Percentiles rank a stretch among this genome's conserved stretches.
Conservation (phyloP, 2,113 vertebrate genomes). For the Siniperca chuatsi region DNA sequence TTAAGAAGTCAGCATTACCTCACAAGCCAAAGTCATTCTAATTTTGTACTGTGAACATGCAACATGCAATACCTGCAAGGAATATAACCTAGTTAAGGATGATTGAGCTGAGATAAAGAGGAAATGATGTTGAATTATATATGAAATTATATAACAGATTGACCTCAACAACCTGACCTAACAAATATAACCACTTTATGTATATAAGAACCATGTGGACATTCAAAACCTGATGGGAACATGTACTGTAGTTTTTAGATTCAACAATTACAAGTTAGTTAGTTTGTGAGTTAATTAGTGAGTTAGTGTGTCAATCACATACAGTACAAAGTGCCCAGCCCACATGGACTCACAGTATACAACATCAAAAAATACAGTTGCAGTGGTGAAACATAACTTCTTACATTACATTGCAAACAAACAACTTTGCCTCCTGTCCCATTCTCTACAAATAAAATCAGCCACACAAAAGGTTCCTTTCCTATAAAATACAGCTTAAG, state of each 20-base stretch:
- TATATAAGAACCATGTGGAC: background rate
- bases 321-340: background rate
- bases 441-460: background rate
- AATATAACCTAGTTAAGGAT: background rate
- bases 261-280: background rate
- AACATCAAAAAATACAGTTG: background rate
- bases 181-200: background rate
- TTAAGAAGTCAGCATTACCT: background rate
- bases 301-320: too few species aligned
- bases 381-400: background rate
- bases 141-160: background rate
- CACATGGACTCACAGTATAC: background rate
- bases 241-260: background rate
- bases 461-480: background rate
- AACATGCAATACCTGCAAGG: background rate
- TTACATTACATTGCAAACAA: background rate
- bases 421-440: background rate
- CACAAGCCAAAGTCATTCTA: background rate
- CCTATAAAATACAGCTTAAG: background rate
- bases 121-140: conserved; percentile 1
- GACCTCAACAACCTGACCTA: background rate
- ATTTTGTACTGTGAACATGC: background rate
- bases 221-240: background rate
- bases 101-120: background rate
- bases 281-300: background rate